Base-by-base conservation (phyloP, 2,888 invertebrate species). In the Microplitis deprimator region DNA sequence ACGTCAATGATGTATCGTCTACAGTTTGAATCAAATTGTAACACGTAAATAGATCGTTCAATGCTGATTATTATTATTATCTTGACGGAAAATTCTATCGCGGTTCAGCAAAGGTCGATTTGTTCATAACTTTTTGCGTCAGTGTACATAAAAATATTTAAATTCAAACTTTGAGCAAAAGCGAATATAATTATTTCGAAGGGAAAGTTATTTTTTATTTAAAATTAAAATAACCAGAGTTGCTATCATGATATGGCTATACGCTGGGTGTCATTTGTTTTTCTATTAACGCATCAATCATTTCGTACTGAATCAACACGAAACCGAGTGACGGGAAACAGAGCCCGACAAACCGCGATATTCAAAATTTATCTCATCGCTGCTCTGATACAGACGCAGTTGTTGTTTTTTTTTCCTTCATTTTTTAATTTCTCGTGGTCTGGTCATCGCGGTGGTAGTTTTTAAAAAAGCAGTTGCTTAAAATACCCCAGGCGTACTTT, bases 1-100 rank as follows among this genome's bases (percentile, higher is more conserved):
- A 40, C 60, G 59, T 39, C 16, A 39, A 62, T 38, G 67, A 60
- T 38, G 60, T 68, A 74, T 74, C 68, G 60, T 17, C n/a, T 29
- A 74, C 65, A 65, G 6, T 67, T 6, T 10, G 13, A 17, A 50
- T 5, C 16, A 39, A 38, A 59, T 67, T 60, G 38, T 60, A 6
- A 7, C 17, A 41, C 60, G n/a, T n/a, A 10, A 38, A 17, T 64
- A 3, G 29, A 41, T 10, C 17, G 65, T 50, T 3, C 13, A 13
- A 13, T 50, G 1, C 4, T 13, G 50, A 50, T 13, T 50, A 50
- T 50, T 50, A 50, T 50, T 50, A 13, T 50, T 10, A 50, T 13
- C 8, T 50, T 29, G 29, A 29, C 29, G 29, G 50, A 1, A 50
- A 50, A 13, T 50, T 50, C 3, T 29, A 29, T 29, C 0, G 29